These are phyloP conservation scores for Nixonia krombeini DNA, from an alignment of 1,140 invertebrate genomes.

Conservation along the genomic window DNA sequence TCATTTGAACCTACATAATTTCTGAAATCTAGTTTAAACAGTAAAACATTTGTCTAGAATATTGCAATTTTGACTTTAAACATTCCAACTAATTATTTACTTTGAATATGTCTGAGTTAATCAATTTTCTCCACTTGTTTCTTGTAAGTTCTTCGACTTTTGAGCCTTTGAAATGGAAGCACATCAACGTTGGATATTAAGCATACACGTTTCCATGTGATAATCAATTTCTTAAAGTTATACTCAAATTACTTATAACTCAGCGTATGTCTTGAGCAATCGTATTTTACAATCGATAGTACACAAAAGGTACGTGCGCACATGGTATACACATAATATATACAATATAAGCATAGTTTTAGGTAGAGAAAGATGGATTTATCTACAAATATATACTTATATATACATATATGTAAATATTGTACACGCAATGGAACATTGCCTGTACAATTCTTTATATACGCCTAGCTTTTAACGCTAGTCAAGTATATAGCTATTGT, in stretches of 20 bases:
- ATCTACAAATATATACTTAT: constrained; percentile 32
- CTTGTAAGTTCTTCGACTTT: too few relatives aligned
- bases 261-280: constrained; percentile 45
- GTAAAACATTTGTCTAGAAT: too few relatives aligned
- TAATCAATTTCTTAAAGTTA: constrained; percentile 49
- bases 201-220: constrained; percentile 40
- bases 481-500: constrained; percentile 29
- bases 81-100: too few relatives aligned
- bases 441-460: constrained; percentile 39
- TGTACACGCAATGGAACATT: constrained; percentile 5
- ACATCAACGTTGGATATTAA: constrained; percentile 26
- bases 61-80: too few relatives aligned
- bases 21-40: too few relatives aligned
- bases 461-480: constrained; percentile 37
- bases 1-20: too few relatives aligned
- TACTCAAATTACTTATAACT: constrained; percentile 44
- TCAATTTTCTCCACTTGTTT: too few relatives aligned
- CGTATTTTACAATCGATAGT: constrained; percentile 49
- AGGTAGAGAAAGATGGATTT: constrained; percentile 36
- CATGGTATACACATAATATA: constrained; percentile 38
- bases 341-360: constrained; percentile 43
- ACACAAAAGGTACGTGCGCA: constrained; percentile 44
- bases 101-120: too few relatives aligned
- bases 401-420: too few relatives aligned
- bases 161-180: background rate